Base-by-base conservation (phyloP, 1,140 invertebrate genomes). In the Panonychus citri region DNA sequence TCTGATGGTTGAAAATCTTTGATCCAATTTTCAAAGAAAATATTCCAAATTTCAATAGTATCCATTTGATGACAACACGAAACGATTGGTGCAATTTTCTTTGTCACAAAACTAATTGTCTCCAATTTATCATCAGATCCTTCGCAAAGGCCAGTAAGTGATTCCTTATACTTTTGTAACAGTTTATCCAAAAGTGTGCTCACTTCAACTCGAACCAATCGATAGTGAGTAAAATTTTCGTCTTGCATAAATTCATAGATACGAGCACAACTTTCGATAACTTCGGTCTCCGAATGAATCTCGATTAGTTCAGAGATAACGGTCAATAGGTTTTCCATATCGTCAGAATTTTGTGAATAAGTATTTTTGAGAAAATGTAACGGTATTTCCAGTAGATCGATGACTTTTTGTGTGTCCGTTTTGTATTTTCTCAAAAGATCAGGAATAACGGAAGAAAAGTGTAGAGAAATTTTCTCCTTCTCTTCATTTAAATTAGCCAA, bases 391-490 rank as follows among this genome's bases (percentile, higher is more conserved):
- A 40, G 19, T 7, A 40, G 7, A 7, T 7, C 39, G 7, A 40
- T 7, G 13, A 98, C 75, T 71, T 98, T 98, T 68, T 97, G 91
- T 53, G 83, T 78, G 76, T 98, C 93, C 10, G 88, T 87, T 62
- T 86, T 78, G 71, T 91, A 98, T 70, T 96, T 96, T 60, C 87
- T 81, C 12, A 99, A 71, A 40, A 99, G 72, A 25, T 78, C 75
- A 1, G 93, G 93, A n/a, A n/a, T n/a, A n/a, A n/a, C n/a, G n/a
- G n/a, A n/a, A 73, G 98, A 97, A 72, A 93, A 96, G 72, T 97
- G 91, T 69, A 95, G 85, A 0, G 93, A 97, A 42, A 99, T 72
- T 57, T 79, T 77, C 56, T 81, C 78, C 64, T 89, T 86, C 66
- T 99, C 95, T 72, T 98, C 94, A 60, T 80, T 79, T 46, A 91